phyloP scores from a whole-genome alignment of 2,113 vertebrate genomes.

The Desmodus rotundus region DNA sequence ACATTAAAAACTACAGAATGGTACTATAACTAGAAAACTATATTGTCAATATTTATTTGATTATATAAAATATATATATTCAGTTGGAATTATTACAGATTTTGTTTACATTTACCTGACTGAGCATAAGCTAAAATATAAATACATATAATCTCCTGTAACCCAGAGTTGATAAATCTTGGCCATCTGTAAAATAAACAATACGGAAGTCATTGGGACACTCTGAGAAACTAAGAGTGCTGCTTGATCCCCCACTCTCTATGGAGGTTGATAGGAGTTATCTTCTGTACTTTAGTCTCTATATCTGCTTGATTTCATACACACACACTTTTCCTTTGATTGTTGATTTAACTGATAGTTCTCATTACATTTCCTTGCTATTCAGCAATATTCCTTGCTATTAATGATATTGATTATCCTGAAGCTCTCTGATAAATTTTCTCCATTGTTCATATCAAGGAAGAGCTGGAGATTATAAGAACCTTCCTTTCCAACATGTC shows the following conservation, averaged over 20 bases:
- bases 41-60: not conserved
- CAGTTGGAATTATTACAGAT: not conserved
- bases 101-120: not conserved
- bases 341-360: not conserved
- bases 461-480: not conserved
- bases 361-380: not conserved
- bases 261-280: not conserved
- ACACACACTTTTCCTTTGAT: not conserved
- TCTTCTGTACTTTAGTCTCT: not conserved
- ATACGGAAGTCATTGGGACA: not conserved
- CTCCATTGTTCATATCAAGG: not conserved
- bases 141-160: not conserved
- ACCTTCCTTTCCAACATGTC: not conserved
- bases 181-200: not conserved
- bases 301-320: not conserved
- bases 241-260: not conserved
- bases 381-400: not conserved
- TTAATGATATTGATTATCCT: not conserved
- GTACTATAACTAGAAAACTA: not conserved
- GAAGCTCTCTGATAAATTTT: not conserved
- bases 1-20: not conserved
- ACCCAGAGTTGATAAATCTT: not conserved
- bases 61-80: not conserved
- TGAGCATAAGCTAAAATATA: not conserved
- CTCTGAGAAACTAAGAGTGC: not conserved